Evolutionary conservation across 1,140 invertebrate genomes (phyloP).

Genomic region (Periplaneta americana): DNA sequence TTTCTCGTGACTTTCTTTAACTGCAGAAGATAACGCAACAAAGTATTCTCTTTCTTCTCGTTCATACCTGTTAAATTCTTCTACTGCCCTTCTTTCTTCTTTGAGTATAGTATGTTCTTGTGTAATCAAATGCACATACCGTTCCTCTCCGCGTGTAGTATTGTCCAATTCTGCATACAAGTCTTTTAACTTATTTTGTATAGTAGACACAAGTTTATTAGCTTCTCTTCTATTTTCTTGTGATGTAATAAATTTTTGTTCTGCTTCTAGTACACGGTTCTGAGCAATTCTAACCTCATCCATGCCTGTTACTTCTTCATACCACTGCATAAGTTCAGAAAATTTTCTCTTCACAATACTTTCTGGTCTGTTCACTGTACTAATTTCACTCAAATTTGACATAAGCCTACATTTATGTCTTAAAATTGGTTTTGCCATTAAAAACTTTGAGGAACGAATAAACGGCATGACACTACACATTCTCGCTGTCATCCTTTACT

Average conservation of each 20-base stretch:
- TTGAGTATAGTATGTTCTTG: conserved; percentile 32
- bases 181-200: conserved; percentile 57
- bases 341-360: conserved; percentile 25
- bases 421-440: background rate
- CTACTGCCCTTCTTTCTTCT: conserved; percentile 25
- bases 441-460: background rate
- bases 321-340: conserved; percentile 36
- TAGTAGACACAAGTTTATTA: conserved; percentile 43
- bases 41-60: conserved; percentile 60
- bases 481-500: background rate
- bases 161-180: conserved; percentile 62
- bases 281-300: conserved; percentile 41
- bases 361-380: background rate
- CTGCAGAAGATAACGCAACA: conserved; percentile 54
- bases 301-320: conserved; percentile 39
- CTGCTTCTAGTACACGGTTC: conserved; percentile 39
- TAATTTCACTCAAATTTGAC: background rate
- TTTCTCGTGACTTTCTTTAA: conserved; percentile 66
- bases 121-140: conserved; percentile 53
- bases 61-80: conserved; percentile 33
- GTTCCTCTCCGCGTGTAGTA: conserved; percentile 58
- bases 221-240: conserved; percentile 53
- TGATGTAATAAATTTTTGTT: conserved; percentile 49
- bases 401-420: background rate
- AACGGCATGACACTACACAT: background rate